phyloP scores from a whole-genome alignment of 2,797 vertebrate species.

The Gambusia yucatana region DNA sequence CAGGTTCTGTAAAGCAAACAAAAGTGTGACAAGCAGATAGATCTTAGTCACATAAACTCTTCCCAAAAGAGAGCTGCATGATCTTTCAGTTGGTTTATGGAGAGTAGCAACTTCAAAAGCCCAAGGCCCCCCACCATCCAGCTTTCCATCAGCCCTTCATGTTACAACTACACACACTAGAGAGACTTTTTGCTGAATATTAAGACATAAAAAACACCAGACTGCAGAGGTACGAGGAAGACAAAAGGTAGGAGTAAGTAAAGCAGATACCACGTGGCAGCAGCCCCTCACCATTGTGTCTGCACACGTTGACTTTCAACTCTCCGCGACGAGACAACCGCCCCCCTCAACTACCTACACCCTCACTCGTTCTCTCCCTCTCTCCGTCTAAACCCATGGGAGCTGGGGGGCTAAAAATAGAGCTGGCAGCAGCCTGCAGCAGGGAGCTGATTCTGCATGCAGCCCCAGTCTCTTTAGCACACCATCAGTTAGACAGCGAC shows the following conservation, averaged over 20 bases:
- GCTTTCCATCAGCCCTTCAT: conserved; percentile 52
- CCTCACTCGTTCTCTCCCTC: conserved; percentile 11
- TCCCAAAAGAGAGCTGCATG: conserved; percentile 45
- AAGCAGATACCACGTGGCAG: conserved; percentile 43
- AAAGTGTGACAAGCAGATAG: conserved; percentile 49
- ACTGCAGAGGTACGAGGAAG: conserved; percentile 45
- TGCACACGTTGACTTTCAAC: conserved; percentile 82
- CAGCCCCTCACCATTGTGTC: conserved; percentile 79
- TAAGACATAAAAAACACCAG: conserved; percentile 27
- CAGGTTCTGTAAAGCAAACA: conserved; percentile 67
- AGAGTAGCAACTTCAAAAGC: conserved; percentile 62
- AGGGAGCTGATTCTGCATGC: conserved; percentile 80
- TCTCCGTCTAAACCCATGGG: conserved; percentile 67
- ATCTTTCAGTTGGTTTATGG: conserved; percentile 51
- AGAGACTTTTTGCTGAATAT: conserved; percentile 47
- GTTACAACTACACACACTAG: conserved; percentile 19
- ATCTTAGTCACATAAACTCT: conserved; percentile 56
- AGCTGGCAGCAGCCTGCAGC: conserved; percentile 76
- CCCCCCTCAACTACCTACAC: conserved; percentile 7
- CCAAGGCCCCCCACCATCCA: conserved; percentile 20
- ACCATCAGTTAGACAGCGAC: conserved; percentile 65
- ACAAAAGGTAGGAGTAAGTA: conserved; percentile 38
- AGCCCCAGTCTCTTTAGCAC: conserved; percentile 76
- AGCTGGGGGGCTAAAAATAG: conserved; percentile 80
- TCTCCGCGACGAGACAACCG: conserved; percentile 78